Evolutionary conservation across 2,113 vertebrate genomes (phyloP).

Genomic region (Garra rufa): DNA sequence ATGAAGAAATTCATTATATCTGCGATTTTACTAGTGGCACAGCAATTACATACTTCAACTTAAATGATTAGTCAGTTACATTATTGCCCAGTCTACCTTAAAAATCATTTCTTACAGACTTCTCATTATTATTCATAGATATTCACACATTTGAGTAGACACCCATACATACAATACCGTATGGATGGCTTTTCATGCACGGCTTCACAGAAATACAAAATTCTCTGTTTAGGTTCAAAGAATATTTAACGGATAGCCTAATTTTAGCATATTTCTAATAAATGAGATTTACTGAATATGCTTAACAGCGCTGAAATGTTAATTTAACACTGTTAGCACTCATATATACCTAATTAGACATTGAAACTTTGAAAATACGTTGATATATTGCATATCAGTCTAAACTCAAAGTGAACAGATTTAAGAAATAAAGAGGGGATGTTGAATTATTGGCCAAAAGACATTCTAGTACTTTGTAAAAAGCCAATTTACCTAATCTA

Average conservation of each 20-base stretch:
- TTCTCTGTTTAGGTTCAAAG: background rate
- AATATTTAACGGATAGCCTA: background rate
- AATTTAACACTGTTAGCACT: background rate
- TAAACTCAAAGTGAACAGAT: background rate
- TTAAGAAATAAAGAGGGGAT: background rate
- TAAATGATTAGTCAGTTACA: background rate
- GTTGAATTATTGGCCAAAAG: background rate
- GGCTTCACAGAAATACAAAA: background rate
- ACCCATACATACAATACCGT: background rate
- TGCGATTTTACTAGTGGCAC: background rate
- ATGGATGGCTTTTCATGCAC: background rate
- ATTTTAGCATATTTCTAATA: background rate
- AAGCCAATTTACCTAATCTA: conserved; percentile 14
- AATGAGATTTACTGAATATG: background rate
- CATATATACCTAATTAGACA: background rate
- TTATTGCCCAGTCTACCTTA: background rate
- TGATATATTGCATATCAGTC: background rate
- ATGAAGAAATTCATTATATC: background rate
- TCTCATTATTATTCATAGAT: conserved; percentile 13
- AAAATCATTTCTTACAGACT: background rate
- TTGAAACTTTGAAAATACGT: background rate
- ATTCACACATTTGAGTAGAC: background rate
- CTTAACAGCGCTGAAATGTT: background rate
- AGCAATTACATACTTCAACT: background rate
- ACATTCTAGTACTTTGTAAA: background rate